Base-by-base conservation (phyloP, 2,888 invertebrate genomes). In the Lottia scabra region DNA sequence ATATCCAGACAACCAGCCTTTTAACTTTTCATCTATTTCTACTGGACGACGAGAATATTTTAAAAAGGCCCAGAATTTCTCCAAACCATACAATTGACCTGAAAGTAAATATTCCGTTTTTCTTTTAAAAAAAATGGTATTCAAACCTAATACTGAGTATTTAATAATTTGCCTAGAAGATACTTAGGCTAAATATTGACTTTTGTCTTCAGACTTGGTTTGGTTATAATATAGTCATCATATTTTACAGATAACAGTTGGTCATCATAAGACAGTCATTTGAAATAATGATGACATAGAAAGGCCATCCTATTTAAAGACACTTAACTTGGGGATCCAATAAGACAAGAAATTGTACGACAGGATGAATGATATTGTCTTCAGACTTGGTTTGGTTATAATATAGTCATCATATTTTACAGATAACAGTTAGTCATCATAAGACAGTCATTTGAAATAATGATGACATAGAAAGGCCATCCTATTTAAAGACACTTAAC, bases 11-110 rank as follows among this genome's bases (percentile, higher is more conserved):
- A 91, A 82, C 80, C 89, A 86, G 27, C 86, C 85, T 65, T 87
- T 85, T 67, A 91, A 80, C 68, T 85, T 87, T 3, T 88, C 85
- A 71, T 90, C 88, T 30, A 91, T 85, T 46, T 90, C 89, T 1
- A 86, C 83, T 70, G 82, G 81, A 64, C 83, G 80, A 27, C 87
- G 73, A 4, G 89, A 98, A 92, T 98, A 99, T 90, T 98, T 98
- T 73, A 97, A 91, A 92, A 99, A 99, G 65, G 98, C 98, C 97
- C 99, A 98, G 91, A 99, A 99, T 90, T 99, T 99, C 91, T 99
- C 99, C 81, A 99, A 91, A 38, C 99, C 99, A 90, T 99, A 99
- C 68, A 98, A 92, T 91, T 99, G 97, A 89, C 97, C 97, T 95
- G 90, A 8, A 85, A 80, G 26, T 23, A 45, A 38, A 38, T 12